A percentile compares a stretch with the other conserved stretches of the same genome.
Conservation (phyloP, 2,888 invertebrate genomes). For the Cantharis rufa region DNA sequence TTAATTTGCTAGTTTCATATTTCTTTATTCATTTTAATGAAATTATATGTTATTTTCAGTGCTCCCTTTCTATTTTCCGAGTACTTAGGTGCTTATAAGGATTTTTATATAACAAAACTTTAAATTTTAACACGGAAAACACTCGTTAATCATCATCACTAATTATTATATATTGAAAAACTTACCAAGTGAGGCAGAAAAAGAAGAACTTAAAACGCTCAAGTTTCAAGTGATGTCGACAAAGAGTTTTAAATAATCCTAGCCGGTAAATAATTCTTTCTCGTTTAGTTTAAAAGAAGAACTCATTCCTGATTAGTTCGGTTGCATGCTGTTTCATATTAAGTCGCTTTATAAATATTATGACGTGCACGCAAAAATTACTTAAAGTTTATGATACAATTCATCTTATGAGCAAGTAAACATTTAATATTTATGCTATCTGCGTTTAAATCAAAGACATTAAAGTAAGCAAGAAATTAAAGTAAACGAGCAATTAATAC, state of each 20-base stretch:
- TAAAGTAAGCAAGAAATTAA: not conserved
- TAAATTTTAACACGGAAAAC: slow-evolving; percentile 18
- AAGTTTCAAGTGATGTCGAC: not conserved
- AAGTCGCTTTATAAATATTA: slow-evolving; percentile 23
- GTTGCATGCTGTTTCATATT: slow-evolving; percentile 20
- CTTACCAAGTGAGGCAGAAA: not conserved
- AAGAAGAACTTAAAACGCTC: not conserved
- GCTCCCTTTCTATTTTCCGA: not conserved
- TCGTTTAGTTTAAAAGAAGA: slow-evolving; percentile 9
- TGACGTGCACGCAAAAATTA: slow-evolving; percentile 25
- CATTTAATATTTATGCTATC: slow-evolving; percentile 14
- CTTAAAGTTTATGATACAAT: slow-evolving; percentile 13
- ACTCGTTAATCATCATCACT: slow-evolving; percentile 25
- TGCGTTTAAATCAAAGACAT: slow-evolving; percentile 6
- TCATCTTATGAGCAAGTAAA: slow-evolving; percentile 2
- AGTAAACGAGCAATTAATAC: not conserved
- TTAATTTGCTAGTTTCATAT: not conserved
- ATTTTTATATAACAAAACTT: slow-evolving; percentile 19
- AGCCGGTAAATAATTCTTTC: slow-evolving; percentile 7
- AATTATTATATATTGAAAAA: slow-evolving; percentile 16
- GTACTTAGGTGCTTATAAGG: not conserved
- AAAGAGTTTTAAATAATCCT: not conserved
- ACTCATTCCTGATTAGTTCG: slow-evolving; percentile 15
- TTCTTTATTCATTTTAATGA: not conserved
- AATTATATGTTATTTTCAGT: not conserved